Evolutionary conservation across 2,888 invertebrate genomes (phyloP).

Genomic region (Harpalus rufipes): DNA sequence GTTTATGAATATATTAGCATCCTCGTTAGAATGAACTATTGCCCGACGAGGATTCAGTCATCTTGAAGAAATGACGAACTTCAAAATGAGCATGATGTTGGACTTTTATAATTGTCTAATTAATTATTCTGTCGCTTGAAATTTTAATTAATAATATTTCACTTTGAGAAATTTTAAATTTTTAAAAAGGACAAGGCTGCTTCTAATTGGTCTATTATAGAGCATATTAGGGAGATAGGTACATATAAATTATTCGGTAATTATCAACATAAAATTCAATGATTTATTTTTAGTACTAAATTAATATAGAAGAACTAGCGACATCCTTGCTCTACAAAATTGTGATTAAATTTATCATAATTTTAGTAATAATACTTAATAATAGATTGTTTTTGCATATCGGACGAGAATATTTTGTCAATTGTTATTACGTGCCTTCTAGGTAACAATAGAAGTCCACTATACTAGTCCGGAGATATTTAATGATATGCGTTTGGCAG

Average conservation of each 20-base stretch:
- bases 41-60: constrained; percentile 10
- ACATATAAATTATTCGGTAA: background rate
- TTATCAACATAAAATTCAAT: background rate
- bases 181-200: background rate
- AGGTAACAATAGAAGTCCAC: too few relatives aligned
- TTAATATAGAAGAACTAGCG: background rate
- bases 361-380: too few relatives aligned
- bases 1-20: constrained; percentile 47
- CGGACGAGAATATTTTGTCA: too few relatives aligned
- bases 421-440: too few relatives aligned
- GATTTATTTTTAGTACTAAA: background rate
- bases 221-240: background rate
- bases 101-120: constrained; percentile 39
- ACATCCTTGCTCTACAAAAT: too few relatives aligned
- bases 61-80: background rate
- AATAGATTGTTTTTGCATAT: too few relatives aligned
- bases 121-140: constrained; percentile 45
- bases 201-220: background rate
- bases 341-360: too few relatives aligned
- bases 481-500: too few relatives aligned
- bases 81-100: constrained; percentile 49
- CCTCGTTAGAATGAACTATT: constrained; percentile 43
- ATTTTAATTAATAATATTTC: constrained; percentile 46
- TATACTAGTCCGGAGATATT: too few relatives aligned
- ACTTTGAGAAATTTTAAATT: constrained; percentile 24